A percentile compares a stretch with the other conserved stretches of the same genome.
phyloP scores from a whole-genome alignment of 1,140 invertebrate genomes.

The Dreissena polymorpha region DNA sequence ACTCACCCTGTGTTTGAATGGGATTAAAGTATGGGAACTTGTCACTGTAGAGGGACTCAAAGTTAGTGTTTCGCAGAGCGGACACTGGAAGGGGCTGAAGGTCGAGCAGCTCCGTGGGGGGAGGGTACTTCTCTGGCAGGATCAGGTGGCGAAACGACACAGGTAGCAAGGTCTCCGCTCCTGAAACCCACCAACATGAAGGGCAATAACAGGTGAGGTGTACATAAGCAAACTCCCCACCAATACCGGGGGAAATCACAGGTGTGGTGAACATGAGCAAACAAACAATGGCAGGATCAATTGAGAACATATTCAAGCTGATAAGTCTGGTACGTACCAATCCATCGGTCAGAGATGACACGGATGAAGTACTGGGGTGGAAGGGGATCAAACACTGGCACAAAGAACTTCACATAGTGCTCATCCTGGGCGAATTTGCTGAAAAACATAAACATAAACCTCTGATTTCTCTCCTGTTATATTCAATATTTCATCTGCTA shows the following conservation, averaged over 20 bases:
- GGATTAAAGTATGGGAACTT: slow-evolving; percentile 98
- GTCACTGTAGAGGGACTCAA: slow-evolving; percentile 91
- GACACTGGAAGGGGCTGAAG: slow-evolving; percentile 95
- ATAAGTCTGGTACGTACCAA: slow-evolving; percentile 74
- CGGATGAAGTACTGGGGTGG: slow-evolving; percentile 99
- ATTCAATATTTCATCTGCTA: no score
- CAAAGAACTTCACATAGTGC: slow-evolving; percentile 98
- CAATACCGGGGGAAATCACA: no score
- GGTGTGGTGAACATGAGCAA: no score
- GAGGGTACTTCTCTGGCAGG: slow-evolving; percentile 98
- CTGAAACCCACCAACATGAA: slow-evolving; percentile 35
- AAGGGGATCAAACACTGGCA: slow-evolving; percentile 98
- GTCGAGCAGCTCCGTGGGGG: slow-evolving; percentile 98
- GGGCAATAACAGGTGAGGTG: no score
- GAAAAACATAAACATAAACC: slow-evolving; percentile 46
- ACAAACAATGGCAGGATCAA: no score
- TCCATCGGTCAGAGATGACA: slow-evolving; percentile 84
- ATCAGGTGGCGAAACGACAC: slow-evolving; percentile 99
- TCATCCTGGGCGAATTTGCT: slow-evolving; percentile 95
- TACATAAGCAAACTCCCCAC: no score
- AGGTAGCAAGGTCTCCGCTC: slow-evolving; percentile 96
- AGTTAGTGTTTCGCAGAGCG: slow-evolving; percentile 88
- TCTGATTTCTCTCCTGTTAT: no score
- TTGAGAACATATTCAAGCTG: no score
- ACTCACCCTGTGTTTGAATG: slow-evolving; percentile 94